Conservation (phyloP, 2,797 vertebrate species). For the Calcarius lapponicus region DNA sequence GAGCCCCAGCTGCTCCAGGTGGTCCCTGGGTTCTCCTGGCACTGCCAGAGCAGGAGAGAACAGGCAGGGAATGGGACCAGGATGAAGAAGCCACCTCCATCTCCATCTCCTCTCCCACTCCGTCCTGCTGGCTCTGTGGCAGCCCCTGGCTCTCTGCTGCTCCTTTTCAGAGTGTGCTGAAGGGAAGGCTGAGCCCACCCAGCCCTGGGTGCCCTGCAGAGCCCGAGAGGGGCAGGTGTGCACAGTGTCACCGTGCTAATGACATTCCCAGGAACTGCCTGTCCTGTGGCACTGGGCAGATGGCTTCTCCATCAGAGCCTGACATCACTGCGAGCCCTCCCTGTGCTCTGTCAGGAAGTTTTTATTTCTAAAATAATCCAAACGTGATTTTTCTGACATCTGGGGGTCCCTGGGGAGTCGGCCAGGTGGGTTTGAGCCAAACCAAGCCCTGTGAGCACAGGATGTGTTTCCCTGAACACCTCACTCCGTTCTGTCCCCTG, state of each 20-base stretch:
- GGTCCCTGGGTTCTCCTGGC: neutral
- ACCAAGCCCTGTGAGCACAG: rapidly evolving
- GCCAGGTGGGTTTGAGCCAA: neutral
- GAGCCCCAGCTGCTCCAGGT: neutral
- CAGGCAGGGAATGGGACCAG: neutral
- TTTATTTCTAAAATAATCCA: neutral
- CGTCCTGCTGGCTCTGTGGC: neutral
- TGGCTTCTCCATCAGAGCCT: slow-evolving; percentile 22
- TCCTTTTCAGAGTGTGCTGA: rapidly evolving
- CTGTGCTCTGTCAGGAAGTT: neutral
- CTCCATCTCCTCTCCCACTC: neutral
- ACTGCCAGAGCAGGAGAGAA: neutral
- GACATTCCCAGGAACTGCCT: neutral
- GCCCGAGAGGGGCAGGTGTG: neutral
- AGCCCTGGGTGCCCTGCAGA: rapidly evolving
- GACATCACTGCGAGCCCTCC: neutral
- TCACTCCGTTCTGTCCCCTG: neutral
- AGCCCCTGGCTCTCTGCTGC: neutral
- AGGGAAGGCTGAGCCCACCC: neutral
- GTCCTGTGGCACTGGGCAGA: neutral
- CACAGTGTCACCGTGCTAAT: neutral
- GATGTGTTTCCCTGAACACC: neutral
- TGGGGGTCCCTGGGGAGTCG: neutral
- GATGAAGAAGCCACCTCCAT: rapidly evolving
- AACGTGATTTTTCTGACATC: neutral